phyloP scores from a whole-genome alignment of 2,888 invertebrate genomes.

The Eulithis prunata region DNA sequence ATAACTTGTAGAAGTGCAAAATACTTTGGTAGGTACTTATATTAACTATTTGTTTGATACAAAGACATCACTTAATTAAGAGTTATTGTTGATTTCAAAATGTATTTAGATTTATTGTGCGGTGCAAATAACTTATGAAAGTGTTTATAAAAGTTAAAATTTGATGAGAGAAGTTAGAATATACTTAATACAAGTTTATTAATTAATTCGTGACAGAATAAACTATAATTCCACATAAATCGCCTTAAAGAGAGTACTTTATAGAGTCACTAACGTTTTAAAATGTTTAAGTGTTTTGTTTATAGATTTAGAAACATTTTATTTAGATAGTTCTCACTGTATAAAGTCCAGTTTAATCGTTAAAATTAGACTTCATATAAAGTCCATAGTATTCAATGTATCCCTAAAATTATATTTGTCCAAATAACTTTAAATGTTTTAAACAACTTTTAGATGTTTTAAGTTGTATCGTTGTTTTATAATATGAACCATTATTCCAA shows the following conservation, averaged over 20 bases:
- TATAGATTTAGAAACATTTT: conserved; percentile 35
- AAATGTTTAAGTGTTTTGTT: conserved; percentile 40
- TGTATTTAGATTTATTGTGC: conserved; percentile 56
- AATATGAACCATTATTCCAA: not conserved
- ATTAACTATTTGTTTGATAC: conserved; percentile 47
- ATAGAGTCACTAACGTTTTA: conserved; percentile 41
- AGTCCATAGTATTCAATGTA: conserved; percentile 14
- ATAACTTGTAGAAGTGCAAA: conserved; percentile 20
- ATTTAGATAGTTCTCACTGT: conserved; percentile 29
- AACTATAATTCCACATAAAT: conserved; percentile 38
- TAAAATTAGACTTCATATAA: conserved; percentile 21
- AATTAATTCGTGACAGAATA: conserved; percentile 48
- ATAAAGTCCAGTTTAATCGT: conserved; percentile 26
- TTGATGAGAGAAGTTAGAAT: conserved; percentile 58
- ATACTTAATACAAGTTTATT: conserved; percentile 49
- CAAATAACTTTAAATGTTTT: too few relatives aligned
- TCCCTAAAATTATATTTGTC: too few relatives aligned
- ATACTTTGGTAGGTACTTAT: conserved; percentile 42
- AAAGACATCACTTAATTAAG: conserved; percentile 57
- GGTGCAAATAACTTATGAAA: conserved; percentile 62
- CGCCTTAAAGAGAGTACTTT: conserved; percentile 43
- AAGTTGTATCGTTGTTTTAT: not conserved
- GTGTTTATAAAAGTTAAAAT: conserved; percentile 49
- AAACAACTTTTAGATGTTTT: not conserved
- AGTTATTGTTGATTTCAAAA: conserved; percentile 53